Evolutionary conservation across 2,888 invertebrate species (phyloP).

Genomic region (Agelastica alni): DNA sequence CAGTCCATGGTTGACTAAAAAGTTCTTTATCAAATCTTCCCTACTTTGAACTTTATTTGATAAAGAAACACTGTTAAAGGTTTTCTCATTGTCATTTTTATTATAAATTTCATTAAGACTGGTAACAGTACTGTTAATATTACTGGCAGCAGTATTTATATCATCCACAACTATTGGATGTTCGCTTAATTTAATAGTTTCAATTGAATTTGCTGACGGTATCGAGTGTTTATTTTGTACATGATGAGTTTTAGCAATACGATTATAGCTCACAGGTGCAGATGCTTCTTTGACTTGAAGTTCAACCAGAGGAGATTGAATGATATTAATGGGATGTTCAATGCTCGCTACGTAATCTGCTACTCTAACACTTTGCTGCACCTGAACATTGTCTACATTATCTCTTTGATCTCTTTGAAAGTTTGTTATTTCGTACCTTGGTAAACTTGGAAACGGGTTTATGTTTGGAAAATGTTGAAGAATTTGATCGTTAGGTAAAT

Average conservation of each 20-base stretch:
- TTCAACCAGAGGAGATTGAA: constrained; percentile 72
- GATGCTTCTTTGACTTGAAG: constrained; percentile 53
- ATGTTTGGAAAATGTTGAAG: constrained; percentile 64
- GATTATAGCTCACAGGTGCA: constrained; percentile 16
- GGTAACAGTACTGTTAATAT: constrained; percentile 44
- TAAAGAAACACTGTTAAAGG: constrained; percentile 10
- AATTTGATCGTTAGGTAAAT: constrained; percentile 53
- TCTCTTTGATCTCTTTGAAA: constrained; percentile 56
- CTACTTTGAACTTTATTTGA: constrained; percentile 10
- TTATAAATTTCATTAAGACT: constrained; percentile 20
- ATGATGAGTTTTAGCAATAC: constrained; percentile 11
- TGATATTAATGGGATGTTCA: constrained; percentile 72
- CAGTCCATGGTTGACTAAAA: constrained; percentile 34
- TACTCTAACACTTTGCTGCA: constrained; percentile 68
- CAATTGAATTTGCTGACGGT: background rate
- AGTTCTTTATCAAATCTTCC: constrained; percentile 56
- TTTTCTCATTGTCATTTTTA: constrained; percentile 43
- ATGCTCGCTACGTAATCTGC: constrained; percentile 72
- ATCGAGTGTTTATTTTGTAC: background rate
- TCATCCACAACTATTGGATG: constrained; percentile 59
- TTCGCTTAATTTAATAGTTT: constrained; percentile 45
- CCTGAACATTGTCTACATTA: constrained; percentile 55
- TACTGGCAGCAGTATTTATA: constrained; percentile 59
- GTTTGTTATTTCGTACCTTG: constrained; percentile 62
- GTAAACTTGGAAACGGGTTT: constrained; percentile 55